Base-by-base conservation (phyloP, 2,113 vertebrate genomes). In the Thomomys bottae region DNA sequence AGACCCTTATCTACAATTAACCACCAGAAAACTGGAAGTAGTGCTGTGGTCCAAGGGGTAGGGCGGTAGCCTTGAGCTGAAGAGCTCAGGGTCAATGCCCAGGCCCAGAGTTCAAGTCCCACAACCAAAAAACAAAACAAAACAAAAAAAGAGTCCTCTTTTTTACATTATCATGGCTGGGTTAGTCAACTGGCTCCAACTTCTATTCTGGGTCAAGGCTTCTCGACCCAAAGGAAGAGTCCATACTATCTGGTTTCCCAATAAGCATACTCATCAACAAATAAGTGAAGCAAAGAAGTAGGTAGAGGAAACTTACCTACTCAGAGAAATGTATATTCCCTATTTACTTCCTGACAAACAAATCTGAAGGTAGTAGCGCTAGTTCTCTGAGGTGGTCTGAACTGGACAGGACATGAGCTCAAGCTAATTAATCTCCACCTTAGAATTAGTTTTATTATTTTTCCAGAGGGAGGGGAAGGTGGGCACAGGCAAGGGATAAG, bases 211-310 rank as follows among this genome's bases (percentile, higher is more conserved):
- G 57, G 17, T 36, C 30, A 71, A 93, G 66, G 1, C 84, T 61
- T 32, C 61, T 49, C 54, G 34, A 24, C 45, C 34, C 32, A 9
- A 8, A n/a, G 24, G n/a, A 42, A 90, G 42, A 82, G 76, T 20
- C 3, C 21, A 40, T 12, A 49, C 5, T 23, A 64, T 72, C 45
- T 88, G 49, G 70, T 34, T 79, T 85, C 36, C 59, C 40, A 70
- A 40, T 34, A 86, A 79, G 36, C 7, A 34, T 28, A 59, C 20
- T 92, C 76, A 54, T 10, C 73, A 72, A 87, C 30, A 94, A 83
- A 90, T 3, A 76, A 54, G 57, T 40, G 78, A 94, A 79, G 20
- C 23, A 45, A 30, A 87, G 59, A n/a, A 91, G 24, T 36, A 76
- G 67, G 38, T 38, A 57, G 66, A 59, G 80, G n/a, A 85, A 73